Percentiles rank a stretch among this genome's conserved stretches.
Evolutionary conservation across 2,888 invertebrate species (phyloP).

Genomic region (Eulithis testata): DNA sequence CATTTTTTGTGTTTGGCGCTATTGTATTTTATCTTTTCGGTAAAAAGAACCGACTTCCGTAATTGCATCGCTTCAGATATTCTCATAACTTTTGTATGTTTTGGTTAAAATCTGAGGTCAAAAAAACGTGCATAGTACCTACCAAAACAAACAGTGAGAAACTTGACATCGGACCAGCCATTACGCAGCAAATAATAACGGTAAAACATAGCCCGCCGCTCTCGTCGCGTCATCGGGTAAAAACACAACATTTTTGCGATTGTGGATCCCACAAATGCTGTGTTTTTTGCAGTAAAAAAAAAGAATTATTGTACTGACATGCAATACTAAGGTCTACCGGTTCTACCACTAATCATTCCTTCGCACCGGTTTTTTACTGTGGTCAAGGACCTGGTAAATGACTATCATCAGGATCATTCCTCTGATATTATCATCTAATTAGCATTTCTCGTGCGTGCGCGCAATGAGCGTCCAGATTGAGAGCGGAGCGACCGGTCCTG

Average conservation of each 20-base stretch:
- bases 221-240: too few relatives aligned
- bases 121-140: too few relatives aligned
- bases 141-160: too few relatives aligned
- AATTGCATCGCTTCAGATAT: too few relatives aligned
- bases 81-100: too few relatives aligned
- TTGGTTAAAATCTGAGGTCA: too few relatives aligned
- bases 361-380: neutral
- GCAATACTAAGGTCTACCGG: neutral
- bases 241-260: too few relatives aligned
- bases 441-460: constrained; percentile 27
- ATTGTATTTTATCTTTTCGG: neutral
- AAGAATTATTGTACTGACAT: neutral
- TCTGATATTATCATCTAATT: constrained; percentile 27
- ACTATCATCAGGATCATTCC: constrained; percentile 18
- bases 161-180: too few relatives aligned
- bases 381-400: constrained; percentile 20
- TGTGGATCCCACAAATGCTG: too few relatives aligned
- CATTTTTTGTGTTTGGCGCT: constrained; percentile 1
- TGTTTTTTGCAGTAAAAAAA: neutral
- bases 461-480: constrained; percentile 21
- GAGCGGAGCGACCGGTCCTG: constrained; percentile 23
- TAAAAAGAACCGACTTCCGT: too few relatives aligned
- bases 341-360: neutral
- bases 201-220: too few relatives aligned
- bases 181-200: too few relatives aligned